Conservation (phyloP, 1,140 invertebrate genomes). For the Hormaphis cornu region DNA sequence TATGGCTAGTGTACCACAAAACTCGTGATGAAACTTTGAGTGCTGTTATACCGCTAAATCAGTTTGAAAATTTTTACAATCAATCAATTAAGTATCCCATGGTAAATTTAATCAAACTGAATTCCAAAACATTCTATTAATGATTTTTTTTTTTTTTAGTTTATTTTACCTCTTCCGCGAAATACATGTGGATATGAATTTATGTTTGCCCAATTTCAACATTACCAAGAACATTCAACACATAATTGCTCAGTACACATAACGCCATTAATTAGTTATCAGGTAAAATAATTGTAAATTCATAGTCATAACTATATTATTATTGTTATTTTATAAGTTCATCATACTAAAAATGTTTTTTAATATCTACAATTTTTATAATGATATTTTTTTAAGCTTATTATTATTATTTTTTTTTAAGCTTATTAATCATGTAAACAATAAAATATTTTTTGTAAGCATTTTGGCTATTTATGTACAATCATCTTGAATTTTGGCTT, state of each 20-base stretch:
- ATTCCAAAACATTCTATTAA: neutral
- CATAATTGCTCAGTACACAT: slow-evolving; percentile 2
- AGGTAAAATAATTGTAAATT: neutral
- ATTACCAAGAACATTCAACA: neutral
- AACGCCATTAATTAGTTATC: slow-evolving; percentile 20
- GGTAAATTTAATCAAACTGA: neutral
- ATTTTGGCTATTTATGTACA: too few species aligned
- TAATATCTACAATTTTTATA: too few species aligned
- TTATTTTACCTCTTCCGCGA: neutral
- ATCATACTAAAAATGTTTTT: too few species aligned
- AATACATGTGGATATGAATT: neutral
- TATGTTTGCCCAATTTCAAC: slow-evolving; percentile 12
- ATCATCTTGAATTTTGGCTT: too few species aligned
- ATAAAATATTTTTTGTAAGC: too few species aligned
- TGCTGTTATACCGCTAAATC: neutral
- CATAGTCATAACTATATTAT: too few species aligned
- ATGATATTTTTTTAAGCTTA: too few species aligned
- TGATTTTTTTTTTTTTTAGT: neutral
- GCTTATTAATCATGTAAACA: too few species aligned
- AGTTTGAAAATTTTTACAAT: neutral
- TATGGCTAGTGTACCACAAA: neutral
- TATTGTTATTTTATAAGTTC: too few species aligned
- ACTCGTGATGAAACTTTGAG: neutral
- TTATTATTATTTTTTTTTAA: too few species aligned
- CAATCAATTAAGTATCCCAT: slow-evolving; percentile 11